Conservation (phyloP, 2,797 vertebrate genomes). For the Danio choprae region DNA sequence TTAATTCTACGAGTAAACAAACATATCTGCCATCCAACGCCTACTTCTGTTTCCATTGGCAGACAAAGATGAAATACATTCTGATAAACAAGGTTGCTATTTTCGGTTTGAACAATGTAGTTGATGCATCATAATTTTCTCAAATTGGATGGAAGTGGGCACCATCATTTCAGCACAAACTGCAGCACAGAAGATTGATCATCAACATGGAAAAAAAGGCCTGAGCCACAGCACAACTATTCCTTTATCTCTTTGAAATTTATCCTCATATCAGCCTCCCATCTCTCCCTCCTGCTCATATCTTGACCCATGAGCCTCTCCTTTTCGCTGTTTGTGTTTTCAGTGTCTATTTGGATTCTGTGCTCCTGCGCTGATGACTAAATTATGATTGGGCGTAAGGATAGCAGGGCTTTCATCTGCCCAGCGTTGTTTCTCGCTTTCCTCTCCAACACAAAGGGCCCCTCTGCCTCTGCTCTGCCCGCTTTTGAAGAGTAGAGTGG, state of each 20-base stretch:
- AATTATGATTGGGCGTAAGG: conserved; percentile 92
- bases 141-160: conserved; percentile 20
- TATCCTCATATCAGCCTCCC: conserved; percentile 50
- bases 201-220: conserved; percentile 65
- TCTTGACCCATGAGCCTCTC: conserved; percentile 48
- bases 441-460: conserved; percentile 81
- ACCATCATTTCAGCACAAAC: conserved; percentile 20
- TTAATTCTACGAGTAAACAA: background rate
- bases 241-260: conserved; percentile 59
- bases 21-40: background rate
- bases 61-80: background rate
- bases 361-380: conserved; percentile 86
- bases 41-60: background rate
- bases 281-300: conserved; percentile 59
- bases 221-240: conserved; percentile 63
- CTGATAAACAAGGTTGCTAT: background rate
- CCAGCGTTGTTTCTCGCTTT: conserved; percentile 72
- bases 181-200: conserved; percentile 49
- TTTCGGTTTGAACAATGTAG: conserved; percentile 33
- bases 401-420: conserved; percentile 89
- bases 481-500: conserved; percentile 86
- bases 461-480: conserved; percentile 75
- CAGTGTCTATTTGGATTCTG: conserved; percentile 76
- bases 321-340: conserved; percentile 58
- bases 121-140: conserved; percentile 26